Conservation (phyloP, 1,140 invertebrate genomes). For the Pachyrhynchus sulphureomaculatus region DNA sequence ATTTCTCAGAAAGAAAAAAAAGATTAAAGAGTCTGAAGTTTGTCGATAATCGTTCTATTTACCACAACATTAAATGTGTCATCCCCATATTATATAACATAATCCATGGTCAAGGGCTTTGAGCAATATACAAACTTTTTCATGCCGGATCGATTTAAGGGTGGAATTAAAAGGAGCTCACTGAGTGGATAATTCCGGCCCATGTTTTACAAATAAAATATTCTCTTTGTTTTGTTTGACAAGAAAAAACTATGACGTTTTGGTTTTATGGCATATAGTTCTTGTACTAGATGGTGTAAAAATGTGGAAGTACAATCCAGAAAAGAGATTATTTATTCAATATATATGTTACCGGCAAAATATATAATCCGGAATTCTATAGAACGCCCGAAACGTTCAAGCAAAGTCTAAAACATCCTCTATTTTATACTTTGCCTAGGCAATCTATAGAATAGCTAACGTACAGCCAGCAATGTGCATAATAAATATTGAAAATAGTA, state of each 20-base stretch:
- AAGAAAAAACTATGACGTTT: background rate
- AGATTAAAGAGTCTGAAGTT: background rate
- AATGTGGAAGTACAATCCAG: too few species aligned
- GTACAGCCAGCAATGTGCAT: too few species aligned
- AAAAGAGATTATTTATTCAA: too few species aligned
- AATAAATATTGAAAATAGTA: too few species aligned
- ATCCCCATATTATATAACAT: conserved; percentile 8
- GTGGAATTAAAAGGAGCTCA: conserved; percentile 10
- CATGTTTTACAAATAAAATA: conserved; percentile 10
- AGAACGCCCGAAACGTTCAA: too few species aligned
- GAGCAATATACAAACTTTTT: conserved; percentile 9
- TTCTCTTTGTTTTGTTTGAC: background rate
- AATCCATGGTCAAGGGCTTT: background rate
- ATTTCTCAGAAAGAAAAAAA: background rate
- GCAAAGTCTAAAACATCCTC: too few species aligned
- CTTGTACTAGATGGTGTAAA: too few species aligned
- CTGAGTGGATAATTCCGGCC: conserved; percentile 15
- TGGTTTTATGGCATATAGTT: background rate
- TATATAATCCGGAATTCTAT: too few species aligned
- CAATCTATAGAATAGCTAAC: too few species aligned
- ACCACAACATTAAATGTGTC: conserved; percentile 14
- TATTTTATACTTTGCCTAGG: too few species aligned
- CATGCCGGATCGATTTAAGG: conserved; percentile 1
- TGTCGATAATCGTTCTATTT: conserved; percentile 8
- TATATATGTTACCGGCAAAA: too few species aligned